A percentile compares a stretch with the other conserved stretches of the same genome.
Conservation (phyloP, 2,113 vertebrate genomes). For the Sakesphorus luctuosus region DNA sequence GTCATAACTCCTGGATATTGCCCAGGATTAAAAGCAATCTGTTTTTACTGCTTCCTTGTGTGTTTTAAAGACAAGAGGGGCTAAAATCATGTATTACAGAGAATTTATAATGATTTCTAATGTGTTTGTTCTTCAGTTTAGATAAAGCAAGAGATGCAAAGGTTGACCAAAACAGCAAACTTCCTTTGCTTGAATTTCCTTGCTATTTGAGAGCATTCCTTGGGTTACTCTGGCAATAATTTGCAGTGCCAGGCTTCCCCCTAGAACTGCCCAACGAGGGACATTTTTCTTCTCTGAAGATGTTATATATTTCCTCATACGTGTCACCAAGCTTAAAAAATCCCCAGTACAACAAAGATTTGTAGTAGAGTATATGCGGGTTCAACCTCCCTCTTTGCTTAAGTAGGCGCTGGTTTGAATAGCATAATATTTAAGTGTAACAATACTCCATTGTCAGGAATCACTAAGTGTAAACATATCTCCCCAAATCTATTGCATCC, state of each 20-base stretch:
- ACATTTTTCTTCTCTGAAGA: background rate
- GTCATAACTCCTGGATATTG: accelerated
- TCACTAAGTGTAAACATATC: background rate
- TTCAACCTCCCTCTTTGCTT: background rate
- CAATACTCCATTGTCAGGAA: background rate
- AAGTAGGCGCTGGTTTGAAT: background rate
- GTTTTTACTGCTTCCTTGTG: background rate
- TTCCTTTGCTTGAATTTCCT: background rate
- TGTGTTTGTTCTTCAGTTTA: background rate
- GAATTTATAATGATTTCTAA: background rate
- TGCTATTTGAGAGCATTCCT: background rate
- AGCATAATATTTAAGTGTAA: background rate
- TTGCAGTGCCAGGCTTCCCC: background rate
- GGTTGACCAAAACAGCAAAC: background rate
- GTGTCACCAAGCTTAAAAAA: accelerated
- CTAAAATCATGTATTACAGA: background rate
- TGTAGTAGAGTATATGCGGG: background rate
- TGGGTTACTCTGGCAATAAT: background rate
- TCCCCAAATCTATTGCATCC: background rate
- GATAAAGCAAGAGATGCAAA: background rate
- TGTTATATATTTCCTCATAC: background rate
- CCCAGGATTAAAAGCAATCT: background rate
- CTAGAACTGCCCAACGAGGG: accelerated
- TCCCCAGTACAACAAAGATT: background rate
- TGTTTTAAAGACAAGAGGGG: background rate